These are phyloP conservation scores for Chondrilla cf. caribensis DNA, from an alignment of 37 sponge, comb jelly and placozoan genomes.

Conservation along the genomic window DNA sequence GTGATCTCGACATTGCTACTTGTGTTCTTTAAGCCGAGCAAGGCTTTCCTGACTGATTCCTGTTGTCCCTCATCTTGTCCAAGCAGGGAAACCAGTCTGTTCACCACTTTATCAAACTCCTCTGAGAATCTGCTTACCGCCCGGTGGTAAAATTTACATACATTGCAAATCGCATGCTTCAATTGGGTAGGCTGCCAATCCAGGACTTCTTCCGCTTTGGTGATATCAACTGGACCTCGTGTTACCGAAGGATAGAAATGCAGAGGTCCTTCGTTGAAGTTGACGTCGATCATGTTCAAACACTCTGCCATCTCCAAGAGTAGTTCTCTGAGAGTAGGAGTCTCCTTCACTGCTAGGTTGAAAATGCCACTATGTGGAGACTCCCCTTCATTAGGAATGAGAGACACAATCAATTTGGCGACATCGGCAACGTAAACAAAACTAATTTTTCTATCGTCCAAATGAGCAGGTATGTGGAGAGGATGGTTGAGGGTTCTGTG, in stretches of 20 bases:
- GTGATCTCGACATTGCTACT: too few relatives aligned
- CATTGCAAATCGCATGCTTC: conserved; percentile 16
- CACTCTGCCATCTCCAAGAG: conserved; percentile 18
- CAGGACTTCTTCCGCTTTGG: conserved; percentile 12
- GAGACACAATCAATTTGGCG: conserved; percentile 11
- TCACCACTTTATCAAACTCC: neutral
- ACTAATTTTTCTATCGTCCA: conserved; percentile 9
- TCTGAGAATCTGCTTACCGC: neutral
- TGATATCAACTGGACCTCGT: conserved; percentile 30
- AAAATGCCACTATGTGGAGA: neutral
- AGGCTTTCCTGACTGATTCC: too few relatives aligned
- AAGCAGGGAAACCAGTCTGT: neutral
- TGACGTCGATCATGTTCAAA: neutral
- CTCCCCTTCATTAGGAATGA: neutral
- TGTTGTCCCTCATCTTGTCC: too few relatives aligned
- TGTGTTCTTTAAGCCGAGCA: too few relatives aligned
- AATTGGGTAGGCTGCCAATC: conserved; percentile 42
- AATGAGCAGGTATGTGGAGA: conserved; percentile 17
- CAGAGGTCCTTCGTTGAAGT: conserved; percentile 7
- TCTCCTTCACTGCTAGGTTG: conserved; percentile 32
- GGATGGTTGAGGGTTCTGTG: conserved; percentile 26
- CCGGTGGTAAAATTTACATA: conserved; percentile 6
- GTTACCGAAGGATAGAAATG: conserved; percentile 38
- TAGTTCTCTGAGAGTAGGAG: conserved; percentile 25
- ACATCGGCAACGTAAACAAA: conserved; percentile 39